Evolutionary conservation across 2,888 invertebrate species (phyloP), one percentile per base, ranked within the genome.

Genomic region (Ophraella communa): DNA sequence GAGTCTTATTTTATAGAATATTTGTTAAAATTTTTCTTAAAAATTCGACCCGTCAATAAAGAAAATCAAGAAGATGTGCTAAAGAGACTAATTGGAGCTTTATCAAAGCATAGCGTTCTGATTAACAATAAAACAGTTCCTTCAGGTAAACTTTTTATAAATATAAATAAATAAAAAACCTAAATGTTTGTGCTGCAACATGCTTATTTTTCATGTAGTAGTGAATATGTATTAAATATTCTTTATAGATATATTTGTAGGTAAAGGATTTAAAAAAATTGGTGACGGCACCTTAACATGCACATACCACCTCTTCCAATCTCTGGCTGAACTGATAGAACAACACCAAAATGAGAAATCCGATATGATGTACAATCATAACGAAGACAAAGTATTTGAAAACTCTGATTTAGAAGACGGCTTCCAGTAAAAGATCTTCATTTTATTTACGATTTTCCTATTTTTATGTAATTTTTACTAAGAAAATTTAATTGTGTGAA

Each of bases 1-100:
- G 86, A 87, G 68, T 85, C 87, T 64, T 89, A 87, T 76, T 84
- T 91, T 0, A 76, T 91, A n/a, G 92, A 92, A 78, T 92, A 92
- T 78, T 77, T 92, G 5, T 80, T 91, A 8, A 86, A 89, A 67
- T 91, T 92, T 76, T 80, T 91, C 27, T 86, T 85, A 5, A 87
- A 91, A 60, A 81, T 92, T 2, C 86, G 88, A 39, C 89, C 89
- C 0, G 82, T 89, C 62, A 84, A 85, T 2, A 84, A 86, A 27
- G 85, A 86, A 64, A 85, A 85, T 66, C 87, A 88, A 73, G 84
- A 86, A 30, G 84, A 87, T 64, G 82, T 92, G 4, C 80, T 90
- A 55, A 87, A 87, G 75, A 85, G 91, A 23, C 79, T 92, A 17
- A 82, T 90, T 27, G 89, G 89, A 2, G 86, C 89, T 1, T 78